Base-by-base conservation (phyloP, 2,113 vertebrate genomes). In the Hippopotamus amphibius region DNA sequence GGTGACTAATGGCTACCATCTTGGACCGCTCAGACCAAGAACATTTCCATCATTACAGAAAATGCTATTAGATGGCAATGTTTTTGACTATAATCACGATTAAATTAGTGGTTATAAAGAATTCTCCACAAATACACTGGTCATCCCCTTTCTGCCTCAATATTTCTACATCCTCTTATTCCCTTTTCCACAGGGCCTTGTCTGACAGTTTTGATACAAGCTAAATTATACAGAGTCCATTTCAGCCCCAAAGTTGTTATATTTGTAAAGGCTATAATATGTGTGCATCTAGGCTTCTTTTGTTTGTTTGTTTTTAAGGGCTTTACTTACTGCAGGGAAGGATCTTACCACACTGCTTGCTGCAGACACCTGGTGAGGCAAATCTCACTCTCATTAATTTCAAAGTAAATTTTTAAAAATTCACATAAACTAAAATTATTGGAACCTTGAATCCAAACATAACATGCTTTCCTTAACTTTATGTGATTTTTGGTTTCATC, bases 261-360 rank as follows among this genome's bases (percentile, higher is more conserved):
- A 43, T 80, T 84, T 74, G 87, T 88, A 48, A 85, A 71, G 7
- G 22, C n/a, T 33, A 59, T 87, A 26, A 17, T n/a, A 19, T 59
- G 17, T 71, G 37, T 80, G 3, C 48, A 66, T 90, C 55, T 83
- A 68, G 41, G 17, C n/a, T 46, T 79, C 17, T 22, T 53, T 43
- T 15, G 37, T 37, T 37, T 37, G 37, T 74, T 83, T 68, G 21
- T 46, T 90, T 91, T 48, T 80, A 83, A 87, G 33, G 13, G 68
- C 21, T 84, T 63, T 88, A 26, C n/a, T 92, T 96, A 33, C 30
- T 89, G 96, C 66, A 41, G 50, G 59, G n/a, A 92, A 81, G 22
- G 79, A 37, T 89, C 48, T 88, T 10, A 50, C 43, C 63, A 30
- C 9, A 61, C 24, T 77, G 28, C 12, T 80, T 92, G n/a, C 11